A percentile compares a stretch with the other conserved stretches of the same genome.
Conservation (phyloP, 2,113 vertebrate genomes). For the Sinocyclocheilus maitianheensis region DNA sequence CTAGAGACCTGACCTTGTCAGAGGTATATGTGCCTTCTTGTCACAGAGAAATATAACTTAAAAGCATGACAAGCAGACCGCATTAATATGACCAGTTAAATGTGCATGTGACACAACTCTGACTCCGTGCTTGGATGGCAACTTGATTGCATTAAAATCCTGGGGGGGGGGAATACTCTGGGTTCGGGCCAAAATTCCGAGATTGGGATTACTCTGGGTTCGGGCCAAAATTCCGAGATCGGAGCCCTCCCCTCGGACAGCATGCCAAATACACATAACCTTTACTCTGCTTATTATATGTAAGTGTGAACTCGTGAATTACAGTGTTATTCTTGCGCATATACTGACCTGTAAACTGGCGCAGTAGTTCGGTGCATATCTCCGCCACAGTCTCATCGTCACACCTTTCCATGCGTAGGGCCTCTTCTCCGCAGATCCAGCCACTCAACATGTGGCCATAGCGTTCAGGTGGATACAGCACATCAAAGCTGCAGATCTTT, state of each 20-base stretch:
- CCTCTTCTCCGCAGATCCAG: slow-evolving; percentile 98
- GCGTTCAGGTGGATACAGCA: slow-evolving; percentile 93
- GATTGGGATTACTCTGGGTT: too few relatives aligned
- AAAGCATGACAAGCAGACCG: neutral
- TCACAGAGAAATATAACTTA: neutral
- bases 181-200: too few relatives aligned
- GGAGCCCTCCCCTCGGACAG: too few relatives aligned
- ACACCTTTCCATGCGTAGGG: slow-evolving; percentile 91
- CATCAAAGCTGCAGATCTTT: slow-evolving; percentile 97
- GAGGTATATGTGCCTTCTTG: neutral
- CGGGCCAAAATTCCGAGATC: too few relatives aligned
- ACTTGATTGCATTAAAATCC: neutral
- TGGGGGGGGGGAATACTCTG: too few relatives aligned
- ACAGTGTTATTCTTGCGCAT: neutral
- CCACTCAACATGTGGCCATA: slow-evolving; percentile 95
- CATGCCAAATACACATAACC: too few relatives aligned
- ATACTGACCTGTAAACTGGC: slow-evolving; percentile 91
- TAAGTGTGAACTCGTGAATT: too few relatives aligned
- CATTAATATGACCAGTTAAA: neutral
- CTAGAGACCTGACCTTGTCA: neutral
- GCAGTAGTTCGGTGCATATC: slow-evolving; percentile 93
- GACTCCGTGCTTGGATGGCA: neutral
- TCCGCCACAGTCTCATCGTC: slow-evolving; percentile 95
- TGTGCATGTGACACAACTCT: neutral
- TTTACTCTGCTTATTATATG: too few relatives aligned